phyloP scores from a whole-genome alignment of 2,113 vertebrate genomes.

The Thermophis baileyi region DNA sequence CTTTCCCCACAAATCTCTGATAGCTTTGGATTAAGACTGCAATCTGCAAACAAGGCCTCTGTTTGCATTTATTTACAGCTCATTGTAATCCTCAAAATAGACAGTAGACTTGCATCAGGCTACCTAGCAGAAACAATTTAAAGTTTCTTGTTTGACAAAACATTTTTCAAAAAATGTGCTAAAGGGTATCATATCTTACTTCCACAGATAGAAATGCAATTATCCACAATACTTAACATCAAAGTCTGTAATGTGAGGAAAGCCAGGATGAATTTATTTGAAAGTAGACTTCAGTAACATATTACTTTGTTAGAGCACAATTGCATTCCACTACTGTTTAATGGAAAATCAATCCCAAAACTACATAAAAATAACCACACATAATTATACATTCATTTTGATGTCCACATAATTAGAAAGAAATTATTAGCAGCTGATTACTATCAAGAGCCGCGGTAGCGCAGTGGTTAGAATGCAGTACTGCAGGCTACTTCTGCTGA shows the following conservation, averaged over 20 bases:
- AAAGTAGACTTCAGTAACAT: neutral
- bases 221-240: neutral
- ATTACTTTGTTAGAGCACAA: neutral
- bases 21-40: slow-evolving; percentile 26
- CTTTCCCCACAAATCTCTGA: slow-evolving; percentile 33
- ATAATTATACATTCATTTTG: neutral
- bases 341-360: neutral
- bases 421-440: neutral
- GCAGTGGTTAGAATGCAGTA: too few relatives aligned
- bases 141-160: slow-evolving; percentile 11
- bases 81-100: slow-evolving; percentile 26
- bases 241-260: neutral
- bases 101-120: slow-evolving; percentile 15
- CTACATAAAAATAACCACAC: neutral
- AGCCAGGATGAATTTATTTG: neutral
- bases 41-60: slow-evolving; percentile 24
- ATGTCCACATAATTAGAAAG: neutral
- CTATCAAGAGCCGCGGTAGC: too few relatives aligned
- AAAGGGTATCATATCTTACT: neutral
- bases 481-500: too few relatives aligned
- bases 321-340: neutral
- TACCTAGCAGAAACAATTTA: slow-evolving; percentile 18
- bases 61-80: slow-evolving; percentile 24
- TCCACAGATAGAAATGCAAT: neutral
- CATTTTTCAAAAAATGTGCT: neutral